Evolutionary conservation across 92 coral and sea anemone species (phyloP).

Genomic region (Pocillopora grandis): DNA sequence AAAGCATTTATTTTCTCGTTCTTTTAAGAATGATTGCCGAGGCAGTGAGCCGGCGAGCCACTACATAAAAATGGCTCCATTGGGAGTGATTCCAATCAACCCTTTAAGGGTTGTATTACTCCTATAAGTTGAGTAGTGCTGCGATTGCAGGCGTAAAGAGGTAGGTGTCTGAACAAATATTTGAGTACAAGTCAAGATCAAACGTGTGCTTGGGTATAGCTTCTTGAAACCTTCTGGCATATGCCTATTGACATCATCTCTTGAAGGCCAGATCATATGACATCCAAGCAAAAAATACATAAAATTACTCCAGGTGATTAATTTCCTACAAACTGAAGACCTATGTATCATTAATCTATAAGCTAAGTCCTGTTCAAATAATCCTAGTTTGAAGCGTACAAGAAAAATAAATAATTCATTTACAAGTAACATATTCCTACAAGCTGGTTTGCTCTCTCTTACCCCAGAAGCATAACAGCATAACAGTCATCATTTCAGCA

Average conservation of each 20-base stretch:
- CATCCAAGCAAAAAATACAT: slow-evolving; percentile 54
- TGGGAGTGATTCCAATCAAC: slow-evolving; percentile 1
- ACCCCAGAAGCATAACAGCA: slow-evolving; percentile 52
- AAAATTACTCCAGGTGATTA: slow-evolving; percentile 59
- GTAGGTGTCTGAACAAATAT: slow-evolving; percentile 57
- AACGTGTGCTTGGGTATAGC: slow-evolving; percentile 64
- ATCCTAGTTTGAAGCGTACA: slow-evolving; percentile 50
- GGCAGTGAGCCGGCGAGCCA: no score
- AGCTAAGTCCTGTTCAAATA: slow-evolving; percentile 66
- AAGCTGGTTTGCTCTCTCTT: slow-evolving; percentile 23
- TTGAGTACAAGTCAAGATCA: slow-evolving; percentile 72
- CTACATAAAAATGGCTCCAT: no score
- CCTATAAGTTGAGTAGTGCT: slow-evolving; percentile 62
- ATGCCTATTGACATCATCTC: slow-evolving; percentile 31
- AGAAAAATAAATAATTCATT: slow-evolving; percentile 59
- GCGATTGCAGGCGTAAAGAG: slow-evolving; percentile 59
- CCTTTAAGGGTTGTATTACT: slow-evolving; percentile 67
- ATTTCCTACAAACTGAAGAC: slow-evolving; percentile 59
- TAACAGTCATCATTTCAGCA: slow-evolving; percentile 46
- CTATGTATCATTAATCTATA: slow-evolving; percentile 52
- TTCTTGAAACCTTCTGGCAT: slow-evolving; percentile 50
- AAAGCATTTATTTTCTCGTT: no score
- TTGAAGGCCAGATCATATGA: slow-evolving; percentile 60
- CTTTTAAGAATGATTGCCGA: no score
- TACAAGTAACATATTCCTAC: slow-evolving; percentile 29